Conservation (phyloP, 2,888 invertebrate species). For the Cantharis rufa region DNA sequence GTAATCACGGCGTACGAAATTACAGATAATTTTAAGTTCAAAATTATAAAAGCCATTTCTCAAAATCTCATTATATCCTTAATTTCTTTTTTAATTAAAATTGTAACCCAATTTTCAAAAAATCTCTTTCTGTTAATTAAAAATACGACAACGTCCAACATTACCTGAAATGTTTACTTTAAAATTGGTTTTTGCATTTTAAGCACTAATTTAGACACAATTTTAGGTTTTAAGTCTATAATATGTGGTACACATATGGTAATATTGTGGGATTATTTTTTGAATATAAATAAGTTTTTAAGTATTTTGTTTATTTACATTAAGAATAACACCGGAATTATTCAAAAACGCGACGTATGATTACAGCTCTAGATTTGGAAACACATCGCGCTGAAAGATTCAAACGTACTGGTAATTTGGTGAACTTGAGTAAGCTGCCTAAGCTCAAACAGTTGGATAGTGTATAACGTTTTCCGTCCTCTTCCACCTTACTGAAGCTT, state of each 20-base stretch:
- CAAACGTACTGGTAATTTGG: neutral
- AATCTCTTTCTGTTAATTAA: neutral
- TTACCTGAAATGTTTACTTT: neutral
- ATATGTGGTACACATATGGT: neutral
- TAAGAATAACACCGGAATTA: neutral
- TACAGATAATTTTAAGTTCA: neutral
- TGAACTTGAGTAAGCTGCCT: constrained; percentile 1
- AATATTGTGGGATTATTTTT: neutral
- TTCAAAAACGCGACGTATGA: neutral
- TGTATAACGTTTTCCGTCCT: neutral
- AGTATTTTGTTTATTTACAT: neutral
- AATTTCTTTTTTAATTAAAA: neutral
- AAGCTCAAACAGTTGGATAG: constrained; percentile 2
- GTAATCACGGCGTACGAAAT: neutral
- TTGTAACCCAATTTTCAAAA: neutral
- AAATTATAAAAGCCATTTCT: neutral
- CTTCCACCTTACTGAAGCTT: neutral
- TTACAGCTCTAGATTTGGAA: neutral
- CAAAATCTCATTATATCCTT: neutral
- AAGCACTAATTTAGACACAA: neutral
- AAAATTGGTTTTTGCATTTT: neutral
- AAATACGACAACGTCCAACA: neutral
- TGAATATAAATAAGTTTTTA: neutral
- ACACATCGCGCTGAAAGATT: neutral
- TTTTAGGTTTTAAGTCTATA: neutral